Evolutionary conservation across 2,888 invertebrate genomes (phyloP), one percentile per base, ranked within the genome.

Genomic region (Lasioglossum zephyrum): DNA sequence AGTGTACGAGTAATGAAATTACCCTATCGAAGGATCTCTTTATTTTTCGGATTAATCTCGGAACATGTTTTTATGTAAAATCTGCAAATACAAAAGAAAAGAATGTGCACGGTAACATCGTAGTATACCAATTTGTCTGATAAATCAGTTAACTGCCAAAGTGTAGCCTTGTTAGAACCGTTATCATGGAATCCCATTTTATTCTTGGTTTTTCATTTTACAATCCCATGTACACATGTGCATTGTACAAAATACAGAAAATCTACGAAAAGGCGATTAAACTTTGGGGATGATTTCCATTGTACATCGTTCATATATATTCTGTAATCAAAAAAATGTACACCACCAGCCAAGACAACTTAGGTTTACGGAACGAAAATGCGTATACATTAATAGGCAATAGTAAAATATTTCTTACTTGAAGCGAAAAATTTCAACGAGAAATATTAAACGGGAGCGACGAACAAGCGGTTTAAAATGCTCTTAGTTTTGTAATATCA

Each of bases 261-360:
- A 72, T 57, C 63, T 41, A n/a, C 57, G n/a, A 72, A 47, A 41
- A 39, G 69, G 22, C 47, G 53, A 73, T 41, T 63, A 73, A 80
- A 81, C 79, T 87, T 84, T 74, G 39, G 26, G 36, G 44, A 36
- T 79, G 77, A 76, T 82, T 90, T 82, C 73, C 73, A 86, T 82
- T 70, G 53, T 84, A 83, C 84, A 83, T 77, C 79, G 72, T 87
- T 84, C 84, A 90, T 85, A 87, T 86, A 87, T 86, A 87, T 69
- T 70, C 49, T 39, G 78, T 66, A 81, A 70, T n/a, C 66, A 84
- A 76, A 84, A 81, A 63, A 83, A 63, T 8, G 81, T 79, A 63
- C 60, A 81, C 93, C 94, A 92, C 93, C 93, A 93, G 94, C 94
- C 94, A 93, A 91, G 89, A 90, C 93, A 93, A 94, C 93, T 89